Conservation (phyloP, 1,140 invertebrate genomes). For the Apocrypta bakeri region DNA sequence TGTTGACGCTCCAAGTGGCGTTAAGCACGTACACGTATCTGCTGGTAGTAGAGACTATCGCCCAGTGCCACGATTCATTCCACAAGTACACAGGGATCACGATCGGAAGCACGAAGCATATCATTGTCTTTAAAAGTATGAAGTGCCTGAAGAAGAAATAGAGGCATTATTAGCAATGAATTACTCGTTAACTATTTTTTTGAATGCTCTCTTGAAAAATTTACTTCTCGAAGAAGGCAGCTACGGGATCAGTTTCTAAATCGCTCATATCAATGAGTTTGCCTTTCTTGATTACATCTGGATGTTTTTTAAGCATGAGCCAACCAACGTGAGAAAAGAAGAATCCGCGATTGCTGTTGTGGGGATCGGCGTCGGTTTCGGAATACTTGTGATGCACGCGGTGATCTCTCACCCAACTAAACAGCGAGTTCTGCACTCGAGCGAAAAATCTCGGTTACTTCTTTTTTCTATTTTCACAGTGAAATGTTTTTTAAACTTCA, state of each 20-base stretch:
- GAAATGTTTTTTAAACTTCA: no score
- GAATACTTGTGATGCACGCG: slow-evolving; percentile 92
- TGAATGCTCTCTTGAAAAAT: slow-evolving; percentile 36
- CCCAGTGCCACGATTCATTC: slow-evolving; percentile 72
- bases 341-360: slow-evolving; percentile 90
- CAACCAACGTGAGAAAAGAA: slow-evolving; percentile 95
- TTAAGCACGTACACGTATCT: slow-evolving; percentile 80
- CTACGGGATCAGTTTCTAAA: slow-evolving; percentile 83
- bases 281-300: slow-evolving; percentile 84
- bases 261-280: slow-evolving; percentile 86
- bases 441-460: not conserved
- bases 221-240: slow-evolving; percentile 83
- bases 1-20: slow-evolving; percentile 86
- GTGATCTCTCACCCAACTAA: slow-evolving; percentile 86
- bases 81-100: slow-evolving; percentile 82
- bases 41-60: slow-evolving; percentile 75
- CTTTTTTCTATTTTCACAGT: no score
- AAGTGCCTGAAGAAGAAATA: slow-evolving; percentile 77
- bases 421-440: slow-evolving; percentile 76
- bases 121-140: slow-evolving; percentile 79
- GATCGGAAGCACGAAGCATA: slow-evolving; percentile 85
- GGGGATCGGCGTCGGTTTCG: slow-evolving; percentile 93
- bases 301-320: slow-evolving; percentile 90
- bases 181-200: not conserved
- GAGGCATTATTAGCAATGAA: not conserved